Conservation (phyloP, 2,113 vertebrate species). For the Gopherus flavomarginatus region DNA sequence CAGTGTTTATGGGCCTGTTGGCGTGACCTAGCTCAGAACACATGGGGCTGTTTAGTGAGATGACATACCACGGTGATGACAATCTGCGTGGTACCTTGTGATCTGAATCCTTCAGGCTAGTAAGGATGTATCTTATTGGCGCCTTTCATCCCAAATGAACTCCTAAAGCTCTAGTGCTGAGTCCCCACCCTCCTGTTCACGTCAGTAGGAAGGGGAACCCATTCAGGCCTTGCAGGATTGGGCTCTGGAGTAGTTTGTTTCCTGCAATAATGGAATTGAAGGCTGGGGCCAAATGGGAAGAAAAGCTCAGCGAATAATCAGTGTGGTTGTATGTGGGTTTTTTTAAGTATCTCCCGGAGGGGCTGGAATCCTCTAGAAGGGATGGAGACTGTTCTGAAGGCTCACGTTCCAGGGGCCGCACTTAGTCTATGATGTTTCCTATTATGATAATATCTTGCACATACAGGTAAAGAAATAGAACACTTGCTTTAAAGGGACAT, state of each 20-base stretch:
- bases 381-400: neutral
- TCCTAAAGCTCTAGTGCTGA: neutral
- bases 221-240: neutral
- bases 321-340: neutral
- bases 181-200: neutral
- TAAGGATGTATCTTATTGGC: neutral
- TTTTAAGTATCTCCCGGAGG: neutral
- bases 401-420: neutral
- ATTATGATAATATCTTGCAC: neutral
- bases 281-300: neutral
- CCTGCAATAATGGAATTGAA: neutral
- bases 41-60: too few relatives aligned
- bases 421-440: rapidly evolving
- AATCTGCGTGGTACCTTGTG: rapidly evolving
- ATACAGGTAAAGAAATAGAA: neutral
- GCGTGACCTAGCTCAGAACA: rapidly evolving
- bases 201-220: neutral
- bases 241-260: neutral
- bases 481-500: neutral
- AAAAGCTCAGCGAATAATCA: neutral
- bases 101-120: rapidly evolving
- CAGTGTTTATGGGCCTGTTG: rapidly evolving
- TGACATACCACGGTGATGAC: neutral
- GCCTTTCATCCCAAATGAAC: neutral
- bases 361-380: neutral